Conservation (phyloP, 1,140 invertebrate genomes). For the Sweltsa coloradensis region DNA sequence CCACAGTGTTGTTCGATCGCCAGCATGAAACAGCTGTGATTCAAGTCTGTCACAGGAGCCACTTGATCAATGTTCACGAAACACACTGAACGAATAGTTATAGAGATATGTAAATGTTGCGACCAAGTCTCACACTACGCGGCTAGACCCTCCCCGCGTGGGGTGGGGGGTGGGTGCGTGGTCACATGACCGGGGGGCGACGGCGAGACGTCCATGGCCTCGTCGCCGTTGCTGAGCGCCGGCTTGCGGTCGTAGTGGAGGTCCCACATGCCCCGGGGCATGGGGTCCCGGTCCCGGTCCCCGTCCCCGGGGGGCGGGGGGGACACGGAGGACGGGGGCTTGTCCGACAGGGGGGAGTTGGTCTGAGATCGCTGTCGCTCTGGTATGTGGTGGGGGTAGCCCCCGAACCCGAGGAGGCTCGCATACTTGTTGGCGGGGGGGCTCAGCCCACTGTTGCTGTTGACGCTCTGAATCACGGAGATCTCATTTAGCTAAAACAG, state of each 20-base stretch:
- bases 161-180: constrained; percentile 27
- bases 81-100: too few relatives aligned
- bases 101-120: too few relatives aligned
- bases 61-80: neutral
- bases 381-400: constrained; percentile 10
- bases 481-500: constrained; percentile 48
- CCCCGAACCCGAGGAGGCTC: constrained; percentile 30
- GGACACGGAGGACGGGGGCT: constrained; percentile 6
- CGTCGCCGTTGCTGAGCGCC: constrained; percentile 4
- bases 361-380: constrained; percentile 9
- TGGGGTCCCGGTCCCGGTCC: neutral
- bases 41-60: constrained; percentile 4
- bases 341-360: constrained; percentile 10
- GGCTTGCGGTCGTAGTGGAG: constrained; percentile 20
- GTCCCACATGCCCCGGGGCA: constrained; percentile 20
- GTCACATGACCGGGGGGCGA: constrained; percentile 23
- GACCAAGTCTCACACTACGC: constrained; percentile 25
- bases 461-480: constrained; percentile 44
- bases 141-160: constrained; percentile 36
- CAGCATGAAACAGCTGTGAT: constrained; percentile 10
- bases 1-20: constrained; percentile 7
- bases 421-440: constrained; percentile 31
- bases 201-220: constrained; percentile 27
- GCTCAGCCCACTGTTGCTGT: constrained; percentile 23
- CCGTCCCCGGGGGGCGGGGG: neutral